Evolutionary conservation across 2,888 invertebrate genomes (phyloP), one percentile per base, ranked within the genome.

Genomic region (Coenonympha arcania): DNA sequence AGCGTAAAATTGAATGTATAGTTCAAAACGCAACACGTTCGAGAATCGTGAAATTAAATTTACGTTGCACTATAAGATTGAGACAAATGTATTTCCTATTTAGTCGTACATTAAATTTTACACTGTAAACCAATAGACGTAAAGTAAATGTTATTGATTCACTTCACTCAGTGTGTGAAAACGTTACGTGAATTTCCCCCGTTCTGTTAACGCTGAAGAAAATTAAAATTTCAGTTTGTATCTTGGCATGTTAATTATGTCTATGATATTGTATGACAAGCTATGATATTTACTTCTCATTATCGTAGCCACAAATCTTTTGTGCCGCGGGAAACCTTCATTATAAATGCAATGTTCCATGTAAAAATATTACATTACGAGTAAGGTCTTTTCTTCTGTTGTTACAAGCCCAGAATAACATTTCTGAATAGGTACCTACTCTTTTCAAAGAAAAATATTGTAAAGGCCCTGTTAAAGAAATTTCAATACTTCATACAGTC

Each of bases 261-360:
- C 50, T 47, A 34, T 47, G 39, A 28, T 34, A 28, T 34, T 28
- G 28, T 50, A 50, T 54, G 42, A 40, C 26, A 22, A 53, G 50
- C 42, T 22, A 50, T n/a, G n/a, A 50, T 40, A 50, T 54, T 54
- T 54, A 18, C 47, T 50, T 54, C 45, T 50, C 47, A 54, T 54
- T 54, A 50, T 33, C 15, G 40, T 22, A 22, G 30, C 43, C 34
- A 41, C 42, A 26, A 44, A 28, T 50, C 47, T 22, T 50, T 50
- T 50, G 43, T 43, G 39, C 16, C 20, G 33, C 42, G 37, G 45
- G 49, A 53, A 54, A 54, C 33, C 44, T 28, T 39, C 22, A 43
- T 46, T 42, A 49, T 46, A 42, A 50, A 53, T 50, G 50, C 46
- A 50, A 42, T 3, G 22, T 44, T 34, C 24, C 18, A 34, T 24